A percentile compares a stretch with the other conserved stretches of the same genome.
Evolutionary conservation across 23 tunicate species (phyloP).

Genomic region (Clavelina lepadiformis): DNA sequence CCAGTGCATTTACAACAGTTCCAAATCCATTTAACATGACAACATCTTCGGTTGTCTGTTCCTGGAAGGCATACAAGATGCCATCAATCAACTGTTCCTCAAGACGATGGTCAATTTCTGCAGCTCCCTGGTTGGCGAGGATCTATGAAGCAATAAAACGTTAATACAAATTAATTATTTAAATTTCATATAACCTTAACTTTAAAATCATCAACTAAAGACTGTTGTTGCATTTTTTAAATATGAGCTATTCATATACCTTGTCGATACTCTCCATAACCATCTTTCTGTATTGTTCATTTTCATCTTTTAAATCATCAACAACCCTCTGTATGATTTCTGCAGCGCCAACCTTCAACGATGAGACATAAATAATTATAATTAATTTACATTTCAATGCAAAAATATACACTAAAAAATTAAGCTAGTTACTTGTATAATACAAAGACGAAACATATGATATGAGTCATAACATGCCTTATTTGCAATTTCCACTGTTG

Average conservation of each 20-base stretch:
- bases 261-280: conserved; percentile 98
- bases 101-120: conserved; percentile 89
- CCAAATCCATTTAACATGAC: conserved; percentile 98
- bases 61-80: conserved; percentile 98
- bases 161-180: neutral
- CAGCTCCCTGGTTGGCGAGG: conserved; percentile 90
- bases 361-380: neutral
- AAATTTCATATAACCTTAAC: neutral
- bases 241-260: conserved; percentile 2
- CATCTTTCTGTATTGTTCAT: conserved; percentile 99
- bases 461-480: too few species aligned
- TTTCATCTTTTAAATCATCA: conserved; percentile 97
- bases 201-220: too few species aligned
- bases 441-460: too few species aligned
- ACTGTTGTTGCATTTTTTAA: too few species aligned
- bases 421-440: too few species aligned
- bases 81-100: conserved; percentile 99
- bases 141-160: conserved; percentile 28
- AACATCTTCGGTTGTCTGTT: conserved; percentile 99
- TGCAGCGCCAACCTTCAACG: conserved; percentile 72
- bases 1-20: conserved; percentile 95
- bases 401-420: too few species aligned
- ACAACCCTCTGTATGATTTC: conserved; percentile 84
- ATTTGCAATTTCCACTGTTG: conserved; percentile 98
- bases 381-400: neutral